Evolutionary conservation across 2,888 invertebrate genomes (phyloP).

Genomic region (Zhuqinia jingwanae): DNA sequence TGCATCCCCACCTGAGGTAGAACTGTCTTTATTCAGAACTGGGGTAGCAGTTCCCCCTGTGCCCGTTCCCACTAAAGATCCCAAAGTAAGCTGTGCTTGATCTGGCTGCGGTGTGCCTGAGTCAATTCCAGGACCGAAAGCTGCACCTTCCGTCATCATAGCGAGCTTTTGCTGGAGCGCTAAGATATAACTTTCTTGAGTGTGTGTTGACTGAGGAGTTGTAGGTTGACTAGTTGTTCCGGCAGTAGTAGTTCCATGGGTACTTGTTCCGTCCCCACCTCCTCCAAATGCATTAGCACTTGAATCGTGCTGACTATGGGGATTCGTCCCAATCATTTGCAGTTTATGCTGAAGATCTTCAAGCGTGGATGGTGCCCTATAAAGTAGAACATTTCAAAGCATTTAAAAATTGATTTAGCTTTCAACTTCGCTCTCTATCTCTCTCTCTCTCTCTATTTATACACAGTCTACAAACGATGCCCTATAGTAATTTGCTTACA

Average conservation of each 20-base stretch:
- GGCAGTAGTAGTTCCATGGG: slow-evolving; percentile 54
- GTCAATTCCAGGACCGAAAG: slow-evolving; percentile 70
- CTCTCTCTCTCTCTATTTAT: too few species aligned
- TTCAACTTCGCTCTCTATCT: too few species aligned
- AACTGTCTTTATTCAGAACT: slow-evolving; percentile 58
- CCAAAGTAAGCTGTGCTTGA: slow-evolving; percentile 55
- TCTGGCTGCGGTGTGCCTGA: slow-evolving; percentile 68
- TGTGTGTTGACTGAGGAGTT: slow-evolving; percentile 86
- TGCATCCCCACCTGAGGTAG: slow-evolving; percentile 12
- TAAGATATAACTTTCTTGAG: slow-evolving; percentile 87
- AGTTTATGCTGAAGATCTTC: slow-evolving; percentile 85
- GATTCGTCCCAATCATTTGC: slow-evolving; percentile 82
- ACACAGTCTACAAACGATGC: too few species aligned
- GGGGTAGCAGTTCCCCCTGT: slow-evolving; percentile 72
- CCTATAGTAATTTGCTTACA: slow-evolving; percentile 60
- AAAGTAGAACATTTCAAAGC: too few species aligned
- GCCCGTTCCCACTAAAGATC: slow-evolving; percentile 58
- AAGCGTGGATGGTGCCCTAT: slow-evolving; percentile 82
- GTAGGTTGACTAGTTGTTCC: slow-evolving; percentile 84
- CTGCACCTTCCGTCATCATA: slow-evolving; percentile 63
- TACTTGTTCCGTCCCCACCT: slow-evolving; percentile 45
- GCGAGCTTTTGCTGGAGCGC: slow-evolving; percentile 87
- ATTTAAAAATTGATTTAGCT: slow-evolving; percentile 2
- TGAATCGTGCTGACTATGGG: slow-evolving; percentile 80
- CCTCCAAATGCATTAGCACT: slow-evolving; percentile 79